Percentiles rank a stretch among this genome's conserved stretches.
Evolutionary conservation across 2,113 vertebrate species (phyloP).

Genomic region (Burhinus oedicnemus): DNA sequence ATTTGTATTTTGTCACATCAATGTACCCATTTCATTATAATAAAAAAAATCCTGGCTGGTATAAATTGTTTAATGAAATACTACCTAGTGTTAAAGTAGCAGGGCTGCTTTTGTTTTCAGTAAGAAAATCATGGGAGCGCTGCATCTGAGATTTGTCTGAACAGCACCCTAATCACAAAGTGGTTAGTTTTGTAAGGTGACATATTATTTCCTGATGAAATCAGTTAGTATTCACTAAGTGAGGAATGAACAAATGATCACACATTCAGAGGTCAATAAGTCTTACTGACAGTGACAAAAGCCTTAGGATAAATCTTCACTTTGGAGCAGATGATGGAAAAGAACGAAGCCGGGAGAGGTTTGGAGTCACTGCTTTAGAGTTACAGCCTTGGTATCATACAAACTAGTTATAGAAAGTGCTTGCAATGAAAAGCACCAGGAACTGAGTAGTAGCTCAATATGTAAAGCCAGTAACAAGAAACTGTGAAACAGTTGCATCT

Average conservation of each 20-base stretch:
- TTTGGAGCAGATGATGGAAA: background rate
- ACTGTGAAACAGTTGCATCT: background rate
- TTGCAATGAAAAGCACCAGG: background rate
- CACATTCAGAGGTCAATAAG: background rate
- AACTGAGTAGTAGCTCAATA: background rate
- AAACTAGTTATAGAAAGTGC: background rate
- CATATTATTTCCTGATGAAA: background rate
- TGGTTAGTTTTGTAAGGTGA: background rate
- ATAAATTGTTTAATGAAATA: background rate
- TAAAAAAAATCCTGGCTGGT: background rate
- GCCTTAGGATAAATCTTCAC: background rate
- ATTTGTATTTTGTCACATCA: background rate
- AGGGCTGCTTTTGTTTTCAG: background rate
- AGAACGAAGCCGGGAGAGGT: background rate
- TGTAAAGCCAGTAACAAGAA: background rate
- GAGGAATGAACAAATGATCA: background rate
- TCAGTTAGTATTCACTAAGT: background rate
- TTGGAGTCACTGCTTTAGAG: background rate
- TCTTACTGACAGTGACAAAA: background rate
- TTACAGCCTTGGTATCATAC: background rate
- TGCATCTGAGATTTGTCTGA: background rate
- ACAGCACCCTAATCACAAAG: background rate
- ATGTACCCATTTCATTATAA: background rate
- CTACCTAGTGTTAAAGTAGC: background rate
- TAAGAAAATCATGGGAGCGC: fast-evolving